Conservation (phyloP, 2,888 invertebrate genomes). For the Atherix ibis region DNA sequence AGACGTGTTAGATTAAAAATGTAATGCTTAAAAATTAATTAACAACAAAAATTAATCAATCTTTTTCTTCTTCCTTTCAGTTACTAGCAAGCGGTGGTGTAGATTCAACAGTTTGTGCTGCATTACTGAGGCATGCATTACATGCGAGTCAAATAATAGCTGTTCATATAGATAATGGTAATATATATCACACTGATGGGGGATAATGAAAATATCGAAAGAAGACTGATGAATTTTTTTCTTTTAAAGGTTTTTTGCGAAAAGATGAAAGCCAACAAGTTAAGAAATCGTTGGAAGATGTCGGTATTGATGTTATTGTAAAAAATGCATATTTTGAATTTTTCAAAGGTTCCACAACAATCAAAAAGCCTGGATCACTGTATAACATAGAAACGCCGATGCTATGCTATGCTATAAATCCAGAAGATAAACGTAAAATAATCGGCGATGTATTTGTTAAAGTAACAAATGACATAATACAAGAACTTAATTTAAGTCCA, state of each 20-base stretch:
- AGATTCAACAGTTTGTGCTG: constrained; percentile 99
- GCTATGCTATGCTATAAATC: constrained; percentile 72
- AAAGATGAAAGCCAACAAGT: constrained; percentile 87
- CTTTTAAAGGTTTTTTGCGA: constrained; percentile 63
- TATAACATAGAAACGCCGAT: constrained; percentile 51
- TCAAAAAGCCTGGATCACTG: constrained; percentile 45
- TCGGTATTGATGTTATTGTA: constrained; percentile 69
- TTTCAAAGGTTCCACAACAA: constrained; percentile 66
- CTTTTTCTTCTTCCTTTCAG: too few species aligned
- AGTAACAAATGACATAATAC: constrained; percentile 78
- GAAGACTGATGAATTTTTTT: too few species aligned
- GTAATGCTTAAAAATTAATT: too few species aligned
- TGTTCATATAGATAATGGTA: constrained; percentile 94
- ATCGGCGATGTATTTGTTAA: constrained; percentile 98
- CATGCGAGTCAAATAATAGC: constrained; percentile 84
- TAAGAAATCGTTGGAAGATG: constrained; percentile 60
- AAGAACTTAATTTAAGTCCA: constrained; percentile 73
- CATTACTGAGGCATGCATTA: constrained; percentile 79
- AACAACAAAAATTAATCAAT: too few species aligned
- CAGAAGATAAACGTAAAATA: constrained; percentile 95
- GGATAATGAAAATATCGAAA: too few species aligned
- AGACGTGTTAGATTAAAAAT: too few species aligned
- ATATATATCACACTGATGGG: too few species aligned
- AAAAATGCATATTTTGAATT: constrained; percentile 56
- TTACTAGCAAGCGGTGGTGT: constrained; percentile 94